Conservation (phyloP, 2,113 vertebrate species). For the Piprites chloris region DNA sequence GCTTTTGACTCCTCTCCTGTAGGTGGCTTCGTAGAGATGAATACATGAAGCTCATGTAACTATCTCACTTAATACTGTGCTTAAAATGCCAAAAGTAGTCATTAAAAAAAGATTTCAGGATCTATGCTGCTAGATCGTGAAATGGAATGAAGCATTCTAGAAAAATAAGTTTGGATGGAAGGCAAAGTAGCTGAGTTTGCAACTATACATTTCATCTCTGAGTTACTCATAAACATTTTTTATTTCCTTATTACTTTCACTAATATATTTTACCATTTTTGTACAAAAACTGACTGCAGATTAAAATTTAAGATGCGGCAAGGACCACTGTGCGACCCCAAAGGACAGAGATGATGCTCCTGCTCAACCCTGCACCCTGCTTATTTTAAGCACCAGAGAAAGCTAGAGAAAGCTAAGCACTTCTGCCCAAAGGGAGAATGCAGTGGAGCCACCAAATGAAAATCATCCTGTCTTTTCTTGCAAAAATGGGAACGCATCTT, state of each 20-base stretch:
- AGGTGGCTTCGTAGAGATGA: constrained; percentile 29
- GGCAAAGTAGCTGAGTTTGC: constrained; percentile 47
- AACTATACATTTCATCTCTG: constrained; percentile 49
- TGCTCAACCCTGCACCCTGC: neutral
- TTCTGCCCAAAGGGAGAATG: neutral
- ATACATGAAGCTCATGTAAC: constrained; percentile 22
- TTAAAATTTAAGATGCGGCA: constrained; percentile 19
- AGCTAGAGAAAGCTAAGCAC: neutral
- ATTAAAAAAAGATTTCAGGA: constrained; percentile 48
- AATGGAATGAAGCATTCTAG: constrained; percentile 59
- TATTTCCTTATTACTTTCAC: constrained; percentile 48
- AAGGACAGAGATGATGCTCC: constrained; percentile 14
- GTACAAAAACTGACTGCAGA: constrained; percentile 35
- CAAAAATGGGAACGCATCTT: constrained; percentile 18
- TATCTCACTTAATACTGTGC: constrained; percentile 39
- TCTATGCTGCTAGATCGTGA: constrained; percentile 21
- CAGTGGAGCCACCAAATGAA: neutral
- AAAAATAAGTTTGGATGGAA: constrained; percentile 49
- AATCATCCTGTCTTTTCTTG: neutral
- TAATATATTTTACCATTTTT: constrained; percentile 30
- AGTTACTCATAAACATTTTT: constrained; percentile 35
- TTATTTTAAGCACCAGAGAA: neutral
- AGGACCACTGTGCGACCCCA: constrained; percentile 38
- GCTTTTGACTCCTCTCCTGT: neutral
- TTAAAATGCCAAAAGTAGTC: constrained; percentile 53